phyloP scores from a whole-genome alignment of 1,140 invertebrate species.

The Pomacea maculata region DNA sequence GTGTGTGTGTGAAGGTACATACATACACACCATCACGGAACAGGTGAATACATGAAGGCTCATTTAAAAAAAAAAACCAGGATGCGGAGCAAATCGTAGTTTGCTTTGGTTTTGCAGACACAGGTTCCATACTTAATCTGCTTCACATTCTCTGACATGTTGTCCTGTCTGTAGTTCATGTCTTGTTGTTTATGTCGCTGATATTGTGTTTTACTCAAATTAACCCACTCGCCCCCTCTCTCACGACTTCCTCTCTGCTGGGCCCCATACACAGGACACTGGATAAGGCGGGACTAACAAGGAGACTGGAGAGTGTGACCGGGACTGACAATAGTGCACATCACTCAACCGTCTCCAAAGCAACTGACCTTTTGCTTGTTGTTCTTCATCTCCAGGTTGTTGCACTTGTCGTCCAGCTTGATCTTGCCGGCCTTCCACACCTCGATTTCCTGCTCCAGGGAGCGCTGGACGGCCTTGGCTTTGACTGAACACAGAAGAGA shows the following conservation, averaged over 20 bases:
- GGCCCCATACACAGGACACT: not conserved
- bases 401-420: constrained; percentile 25
- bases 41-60: too few species aligned
- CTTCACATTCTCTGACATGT: too few species aligned
- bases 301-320: not conserved
- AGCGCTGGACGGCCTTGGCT: constrained; percentile 1
- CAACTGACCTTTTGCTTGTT: constrained; percentile 17
- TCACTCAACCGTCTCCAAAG: too few species aligned
- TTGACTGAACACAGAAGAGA: constrained; percentile 7
- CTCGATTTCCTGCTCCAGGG: constrained; percentile 20
- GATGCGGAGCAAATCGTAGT: too few species aligned
- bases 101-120: too few species aligned
- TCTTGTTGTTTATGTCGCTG: not conserved
- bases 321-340: not conserved
- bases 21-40: too few species aligned
- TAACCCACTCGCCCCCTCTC: not conserved
- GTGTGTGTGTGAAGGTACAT: not conserved
- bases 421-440: constrained; percentile 23
- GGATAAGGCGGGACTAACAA: not conserved
- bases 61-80: too few species aligned
- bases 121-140: too few species aligned
- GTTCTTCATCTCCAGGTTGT: constrained; percentile 8
- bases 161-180: not conserved
- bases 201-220: not conserved
- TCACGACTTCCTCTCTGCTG: not conserved